Percentiles rank a stretch among this genome's conserved stretches.
Conservation (phyloP, 2,113 vertebrate genomes). For the Limnothrissa miodon region DNA sequence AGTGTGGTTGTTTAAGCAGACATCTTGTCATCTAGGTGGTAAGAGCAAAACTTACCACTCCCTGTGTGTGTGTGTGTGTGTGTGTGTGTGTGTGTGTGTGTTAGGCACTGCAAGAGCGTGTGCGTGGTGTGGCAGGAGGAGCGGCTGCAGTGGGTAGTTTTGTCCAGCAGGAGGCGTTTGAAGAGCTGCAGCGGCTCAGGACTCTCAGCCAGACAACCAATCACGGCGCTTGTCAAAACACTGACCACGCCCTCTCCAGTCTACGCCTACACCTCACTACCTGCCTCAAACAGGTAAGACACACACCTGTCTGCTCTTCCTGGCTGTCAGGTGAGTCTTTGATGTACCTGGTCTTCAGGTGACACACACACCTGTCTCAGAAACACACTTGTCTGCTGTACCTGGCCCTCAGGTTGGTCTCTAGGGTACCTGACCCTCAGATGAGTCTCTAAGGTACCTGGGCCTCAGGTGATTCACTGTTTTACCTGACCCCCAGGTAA, state of each 20-base stretch:
- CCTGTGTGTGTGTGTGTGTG: background rate
- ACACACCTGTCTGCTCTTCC: no score
- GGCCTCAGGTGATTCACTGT: no score
- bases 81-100: background rate
- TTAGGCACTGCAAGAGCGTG: background rate
- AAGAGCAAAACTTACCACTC: no score
- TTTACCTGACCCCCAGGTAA: no score
- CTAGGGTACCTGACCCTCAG: no score
- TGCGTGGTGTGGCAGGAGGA: background rate
- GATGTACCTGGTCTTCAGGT: no score
- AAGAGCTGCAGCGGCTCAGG: background rate
- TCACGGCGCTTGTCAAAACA: background rate
- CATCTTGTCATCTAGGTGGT: background rate
- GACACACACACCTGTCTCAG: no score
- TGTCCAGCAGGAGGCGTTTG: background rate
- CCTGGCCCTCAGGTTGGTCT: no score
- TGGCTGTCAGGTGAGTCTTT: no score
- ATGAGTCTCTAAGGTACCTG: no score
- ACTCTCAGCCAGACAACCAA: background rate
- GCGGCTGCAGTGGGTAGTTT: background rate
- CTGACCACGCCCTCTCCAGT: background rate
- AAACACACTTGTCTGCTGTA: no score
- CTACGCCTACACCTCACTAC: background rate
- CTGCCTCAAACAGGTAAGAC: background rate
- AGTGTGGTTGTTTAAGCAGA: background rate